These are phyloP conservation scores for Cetoscarus ocellatus DNA, from an alignment of 2,797 vertebrate genomes.

Conservation along the genomic window DNA sequence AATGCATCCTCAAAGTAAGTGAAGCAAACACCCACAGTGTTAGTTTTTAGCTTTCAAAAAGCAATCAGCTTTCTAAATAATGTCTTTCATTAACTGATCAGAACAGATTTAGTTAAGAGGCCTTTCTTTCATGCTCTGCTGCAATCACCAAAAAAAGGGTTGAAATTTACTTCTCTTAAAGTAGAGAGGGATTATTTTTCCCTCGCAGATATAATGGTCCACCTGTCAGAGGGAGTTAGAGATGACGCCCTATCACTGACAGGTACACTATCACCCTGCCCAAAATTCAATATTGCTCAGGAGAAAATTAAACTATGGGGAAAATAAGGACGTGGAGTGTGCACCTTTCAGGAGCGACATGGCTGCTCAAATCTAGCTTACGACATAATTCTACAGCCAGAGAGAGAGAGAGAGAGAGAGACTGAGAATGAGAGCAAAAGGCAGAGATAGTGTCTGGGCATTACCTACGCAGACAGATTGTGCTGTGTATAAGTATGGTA, in stretches of 20 bases:
- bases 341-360: slow-evolving; percentile 90
- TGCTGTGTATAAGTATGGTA: slow-evolving; percentile 89
- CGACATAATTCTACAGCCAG: slow-evolving; percentile 87
- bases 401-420: slow-evolving; percentile 32
- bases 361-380: slow-evolving; percentile 94
- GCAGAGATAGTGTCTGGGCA: slow-evolving; percentile 63
- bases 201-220: slow-evolving; percentile 90
- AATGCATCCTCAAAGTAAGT: slow-evolving; percentile 44
- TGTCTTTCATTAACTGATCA: slow-evolving; percentile 78
- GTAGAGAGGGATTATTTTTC: slow-evolving; percentile 89
- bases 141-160: slow-evolving; percentile 56
- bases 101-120: slow-evolving; percentile 82
- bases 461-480: slow-evolving; percentile 79
- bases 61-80: slow-evolving; percentile 78
- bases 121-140: slow-evolving; percentile 63
- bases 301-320: slow-evolving; percentile 77
- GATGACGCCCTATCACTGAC: slow-evolving; percentile 95
- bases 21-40: slow-evolving; percentile 49
- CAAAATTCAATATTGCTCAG: slow-evolving; percentile 86
- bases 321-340: slow-evolving; percentile 79
- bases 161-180: slow-evolving; percentile 77
- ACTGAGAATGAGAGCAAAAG: slow-evolving; percentile 20
- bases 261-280: slow-evolving; percentile 93
- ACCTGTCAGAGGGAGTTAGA: slow-evolving; percentile 95
- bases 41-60: slow-evolving; percentile 67